Percentiles rank a stretch among this genome's conserved stretches.
phyloP scores from a whole-genome alignment of 2,797 vertebrate species.

The Eleutherodactylus coqui region DNA sequence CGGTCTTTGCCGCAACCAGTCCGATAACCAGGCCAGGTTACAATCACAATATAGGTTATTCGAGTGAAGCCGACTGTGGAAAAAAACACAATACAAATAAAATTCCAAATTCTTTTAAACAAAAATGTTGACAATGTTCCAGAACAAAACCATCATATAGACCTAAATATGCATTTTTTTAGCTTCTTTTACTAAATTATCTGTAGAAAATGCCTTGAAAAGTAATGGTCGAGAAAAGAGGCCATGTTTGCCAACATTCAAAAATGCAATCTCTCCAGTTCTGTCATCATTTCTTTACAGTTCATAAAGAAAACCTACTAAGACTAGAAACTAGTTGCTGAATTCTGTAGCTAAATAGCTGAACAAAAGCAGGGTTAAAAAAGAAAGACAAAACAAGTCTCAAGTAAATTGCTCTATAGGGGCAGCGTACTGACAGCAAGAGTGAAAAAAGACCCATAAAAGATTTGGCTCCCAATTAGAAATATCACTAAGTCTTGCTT shows the following conservation, averaged over 20 bases:
- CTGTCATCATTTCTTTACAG: conserved; percentile 58
- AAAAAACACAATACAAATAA: not conserved
- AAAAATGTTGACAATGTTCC: not conserved
- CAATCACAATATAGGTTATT: conserved; percentile 98
- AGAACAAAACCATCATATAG: conserved; percentile 18
- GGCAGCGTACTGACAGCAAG: conserved; percentile 50
- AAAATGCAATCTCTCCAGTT: conserved; percentile 62
- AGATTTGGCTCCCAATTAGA: conserved; percentile 68
- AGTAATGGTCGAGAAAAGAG: conserved; percentile 60
- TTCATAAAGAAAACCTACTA: conserved; percentile 59
- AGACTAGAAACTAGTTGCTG: conserved; percentile 23
- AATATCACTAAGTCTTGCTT: conserved; percentile 65
- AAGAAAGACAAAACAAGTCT: conserved; percentile 62
- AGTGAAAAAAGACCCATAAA: conserved; percentile 63
- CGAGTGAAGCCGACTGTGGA: conserved; percentile 90
- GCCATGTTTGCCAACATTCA: conserved; percentile 49
- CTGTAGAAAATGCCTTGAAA: conserved; percentile 45
- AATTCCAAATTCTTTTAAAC: not conserved
- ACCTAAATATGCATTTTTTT: not conserved
- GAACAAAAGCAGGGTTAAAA: conserved; percentile 51
- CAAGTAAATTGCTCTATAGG: conserved; percentile 61
- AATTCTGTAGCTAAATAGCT: conserved; percentile 46
- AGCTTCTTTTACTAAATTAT: conserved; percentile 52
- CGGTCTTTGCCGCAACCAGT: conserved; percentile 95
- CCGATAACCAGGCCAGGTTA: conserved; percentile 95